phyloP scores from a whole-genome alignment of 1,140 invertebrate genomes.

The Conus betulinus region DNA sequence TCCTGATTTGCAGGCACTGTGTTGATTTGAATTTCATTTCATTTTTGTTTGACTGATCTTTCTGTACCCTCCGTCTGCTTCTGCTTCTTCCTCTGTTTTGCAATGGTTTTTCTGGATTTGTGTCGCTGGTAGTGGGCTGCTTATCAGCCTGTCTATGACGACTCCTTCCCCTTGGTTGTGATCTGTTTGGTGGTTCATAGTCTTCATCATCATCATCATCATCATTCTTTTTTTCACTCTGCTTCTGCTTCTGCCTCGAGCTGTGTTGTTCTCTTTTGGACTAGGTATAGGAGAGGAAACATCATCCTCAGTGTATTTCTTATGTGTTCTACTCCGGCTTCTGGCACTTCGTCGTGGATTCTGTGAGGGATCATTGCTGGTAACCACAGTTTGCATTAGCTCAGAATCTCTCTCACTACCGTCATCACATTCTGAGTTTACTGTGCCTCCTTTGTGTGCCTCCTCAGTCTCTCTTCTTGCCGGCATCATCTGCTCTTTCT shows the following conservation, averaged over 20 bases:
- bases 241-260: not conserved
- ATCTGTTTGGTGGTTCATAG: not conserved
- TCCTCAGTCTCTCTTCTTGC: not conserved
- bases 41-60: not conserved
- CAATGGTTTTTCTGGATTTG: slow-evolving; percentile 16
- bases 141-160: not conserved
- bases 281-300: not conserved
- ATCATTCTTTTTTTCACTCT: slow-evolving; percentile 1
- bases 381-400: not conserved
- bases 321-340: not conserved
- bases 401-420: not conserved
- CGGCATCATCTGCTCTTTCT: not conserved
- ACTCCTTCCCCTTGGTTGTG: slow-evolving; percentile 29
- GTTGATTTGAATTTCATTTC: not conserved
- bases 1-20: not conserved
- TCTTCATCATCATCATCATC: slow-evolving; percentile 27
- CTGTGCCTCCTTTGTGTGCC: not conserved
- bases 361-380: not conserved
- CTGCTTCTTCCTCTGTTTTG: slow-evolving; percentile 21
- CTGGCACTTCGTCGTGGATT: slow-evolving; percentile 21
- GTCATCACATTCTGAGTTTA: not conserved
- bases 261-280: not conserved
- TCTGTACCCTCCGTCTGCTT: not conserved
- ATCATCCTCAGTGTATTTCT: slow-evolving; percentile 16
- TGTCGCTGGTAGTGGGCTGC: not conserved